phyloP scores from a whole-genome alignment of 1,140 invertebrate genomes.

The Drosophila pectinifera region DNA sequence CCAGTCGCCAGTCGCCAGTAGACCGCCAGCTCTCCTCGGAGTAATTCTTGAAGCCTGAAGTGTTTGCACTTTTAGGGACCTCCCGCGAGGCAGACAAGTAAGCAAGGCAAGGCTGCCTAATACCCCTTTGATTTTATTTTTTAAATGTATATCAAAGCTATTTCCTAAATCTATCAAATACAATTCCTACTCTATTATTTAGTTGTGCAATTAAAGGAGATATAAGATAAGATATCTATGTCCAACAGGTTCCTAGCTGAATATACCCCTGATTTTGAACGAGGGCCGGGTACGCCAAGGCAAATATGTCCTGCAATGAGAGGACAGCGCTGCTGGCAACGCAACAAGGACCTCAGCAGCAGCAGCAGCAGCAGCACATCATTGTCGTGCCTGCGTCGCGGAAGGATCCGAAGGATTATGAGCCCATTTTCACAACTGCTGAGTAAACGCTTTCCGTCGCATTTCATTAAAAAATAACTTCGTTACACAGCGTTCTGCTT shows the following conservation, averaged over 20 bases:
- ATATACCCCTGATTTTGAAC: neutral
- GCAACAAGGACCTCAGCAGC: conserved; percentile 56
- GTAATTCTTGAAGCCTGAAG: conserved; percentile 32
- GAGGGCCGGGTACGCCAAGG: neutral
- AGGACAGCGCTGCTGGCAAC: conserved; percentile 64
- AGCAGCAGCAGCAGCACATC: conserved; percentile 46
- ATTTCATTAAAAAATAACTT: conserved; percentile 82
- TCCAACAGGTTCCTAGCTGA: neutral
- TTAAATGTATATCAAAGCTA: neutral
- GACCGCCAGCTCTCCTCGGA: conserved; percentile 44
- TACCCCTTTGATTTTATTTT: neutral
- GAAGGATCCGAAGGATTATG: conserved; percentile 75
- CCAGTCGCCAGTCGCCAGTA: conserved; percentile 47
- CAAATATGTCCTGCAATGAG: conserved; percentile 74
- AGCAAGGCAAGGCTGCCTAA: neutral
- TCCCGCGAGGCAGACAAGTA: conserved; percentile 21
- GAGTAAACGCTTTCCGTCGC: conserved; percentile 77
- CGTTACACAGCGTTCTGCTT: conserved; percentile 34
- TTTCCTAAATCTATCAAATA: too few species aligned
- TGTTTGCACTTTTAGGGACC: conserved; percentile 55
- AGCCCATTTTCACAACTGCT: conserved; percentile 76
- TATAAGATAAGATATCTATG: too few species aligned
- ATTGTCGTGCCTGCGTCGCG: conserved; percentile 47
- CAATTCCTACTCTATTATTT: too few species aligned
- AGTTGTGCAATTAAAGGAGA: too few species aligned